Conservation (phyloP, 2,113 vertebrate species). For the Perca flavescens region DNA sequence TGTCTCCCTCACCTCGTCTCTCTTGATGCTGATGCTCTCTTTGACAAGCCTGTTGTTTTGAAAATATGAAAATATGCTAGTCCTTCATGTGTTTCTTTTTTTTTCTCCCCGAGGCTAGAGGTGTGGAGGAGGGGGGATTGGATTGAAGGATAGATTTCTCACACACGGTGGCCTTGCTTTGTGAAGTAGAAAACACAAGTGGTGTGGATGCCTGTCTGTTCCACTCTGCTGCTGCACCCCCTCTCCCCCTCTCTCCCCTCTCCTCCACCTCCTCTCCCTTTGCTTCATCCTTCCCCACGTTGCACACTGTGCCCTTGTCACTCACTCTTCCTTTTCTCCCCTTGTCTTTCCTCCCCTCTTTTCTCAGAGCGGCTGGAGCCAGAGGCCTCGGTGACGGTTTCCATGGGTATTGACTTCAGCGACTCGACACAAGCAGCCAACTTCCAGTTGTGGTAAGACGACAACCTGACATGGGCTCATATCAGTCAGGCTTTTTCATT, state of each 20-base stretch:
- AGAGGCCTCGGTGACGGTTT: conserved; percentile 88
- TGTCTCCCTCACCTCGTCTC: conserved; percentile 31
- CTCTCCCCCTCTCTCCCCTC: neutral
- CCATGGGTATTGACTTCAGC: conserved; percentile 96
- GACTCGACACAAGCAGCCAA: conserved; percentile 95
- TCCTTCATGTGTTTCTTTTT: conserved; percentile 57
- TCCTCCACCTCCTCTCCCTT: conserved; percentile 17
- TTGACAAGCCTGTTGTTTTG: conserved; percentile 75
- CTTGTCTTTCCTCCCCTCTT: conserved; percentile 13
- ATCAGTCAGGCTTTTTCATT: neutral
- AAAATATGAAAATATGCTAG: conserved; percentile 74
- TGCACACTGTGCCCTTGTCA: conserved; percentile 73
- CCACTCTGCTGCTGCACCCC: conserved; percentile 66
- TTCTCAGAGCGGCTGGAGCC: conserved; percentile 90
- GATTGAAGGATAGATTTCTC: conserved; percentile 83
- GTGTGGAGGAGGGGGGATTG: conserved; percentile 44
- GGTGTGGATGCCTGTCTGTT: conserved; percentile 76
- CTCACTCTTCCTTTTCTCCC: conserved; percentile 62
- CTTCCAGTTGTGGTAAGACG: conserved; percentile 96
- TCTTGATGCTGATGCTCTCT: conserved; percentile 61
- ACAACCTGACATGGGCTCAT: conserved; percentile 48
- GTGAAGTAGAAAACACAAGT: conserved; percentile 81
- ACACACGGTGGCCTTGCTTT: conserved; percentile 78
- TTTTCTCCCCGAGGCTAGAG: conserved; percentile 33
- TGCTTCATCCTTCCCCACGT: conserved; percentile 43